phyloP scores from a whole-genome alignment of 2,888 invertebrate genomes.

The Tetranychus truncatus region DNA sequence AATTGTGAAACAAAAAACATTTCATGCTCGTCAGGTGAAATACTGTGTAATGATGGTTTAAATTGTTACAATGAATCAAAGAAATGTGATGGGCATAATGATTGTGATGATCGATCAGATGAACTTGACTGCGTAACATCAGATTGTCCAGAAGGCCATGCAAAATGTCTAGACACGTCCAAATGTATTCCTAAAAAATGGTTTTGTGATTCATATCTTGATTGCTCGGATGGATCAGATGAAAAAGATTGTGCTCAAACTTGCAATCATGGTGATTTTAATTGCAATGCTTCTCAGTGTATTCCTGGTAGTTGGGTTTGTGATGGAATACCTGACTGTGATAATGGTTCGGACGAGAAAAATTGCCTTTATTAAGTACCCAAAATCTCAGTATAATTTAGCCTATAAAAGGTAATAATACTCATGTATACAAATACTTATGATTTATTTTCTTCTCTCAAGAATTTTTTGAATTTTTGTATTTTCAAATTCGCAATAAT shows the following conservation, averaged over 20 bases:
- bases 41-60: not conserved
- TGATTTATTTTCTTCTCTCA: no score
- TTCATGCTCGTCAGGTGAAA: not conserved
- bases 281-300: not conserved
- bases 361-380: not conserved
- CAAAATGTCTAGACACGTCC: not conserved
- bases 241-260: not conserved
- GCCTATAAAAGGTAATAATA: no score
- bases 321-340: not conserved
- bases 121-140: not conserved
- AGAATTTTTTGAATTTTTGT: no score
- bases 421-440: no score
- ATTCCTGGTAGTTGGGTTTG: not conserved
- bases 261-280: not conserved
- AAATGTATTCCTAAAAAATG: not conserved
- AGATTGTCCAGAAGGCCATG: not conserved
- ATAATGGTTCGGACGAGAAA: not conserved
- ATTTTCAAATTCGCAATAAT: no score
- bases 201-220: not conserved
- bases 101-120: slow-evolving; percentile 2
- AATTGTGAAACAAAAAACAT: not conserved
- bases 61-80: not conserved
- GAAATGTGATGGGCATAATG: not conserved
- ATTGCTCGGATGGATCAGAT: not conserved
- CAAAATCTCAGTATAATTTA: no score